Percentiles rank a stretch among this genome's conserved stretches.
These are phyloP conservation scores for Acipenser oxyrinchus DNA, from an alignment of 2,797 vertebrate species.

Conservation along the genomic window DNA sequence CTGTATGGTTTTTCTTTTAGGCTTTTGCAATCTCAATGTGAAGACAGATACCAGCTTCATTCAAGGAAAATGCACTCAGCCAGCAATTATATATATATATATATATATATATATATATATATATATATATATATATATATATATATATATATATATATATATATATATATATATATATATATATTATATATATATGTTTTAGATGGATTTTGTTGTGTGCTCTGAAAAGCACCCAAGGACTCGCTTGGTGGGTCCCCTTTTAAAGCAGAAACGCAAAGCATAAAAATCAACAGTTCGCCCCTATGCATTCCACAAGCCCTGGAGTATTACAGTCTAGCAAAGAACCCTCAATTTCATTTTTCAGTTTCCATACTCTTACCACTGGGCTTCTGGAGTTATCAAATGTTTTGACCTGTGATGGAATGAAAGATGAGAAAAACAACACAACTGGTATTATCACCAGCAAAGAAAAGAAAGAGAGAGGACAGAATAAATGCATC, in stretches of 20 bases:
- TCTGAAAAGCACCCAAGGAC: not conserved
- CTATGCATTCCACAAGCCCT: not conserved
- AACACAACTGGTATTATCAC: not conserved
- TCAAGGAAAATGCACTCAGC: conserved; percentile 1
- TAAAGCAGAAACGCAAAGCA: not conserved
- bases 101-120: no score
- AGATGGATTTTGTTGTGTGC: not conserved
- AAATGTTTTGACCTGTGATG: conserved; percentile 52
- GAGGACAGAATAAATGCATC: not conserved
- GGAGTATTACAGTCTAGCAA: not conserved
- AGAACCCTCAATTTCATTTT: not conserved
- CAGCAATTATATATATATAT: not conserved
- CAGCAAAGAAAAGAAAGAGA: conserved; percentile 10
- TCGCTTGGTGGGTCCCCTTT: not conserved
- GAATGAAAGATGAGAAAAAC: conserved; percentile 32
- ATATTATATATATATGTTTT: no score
- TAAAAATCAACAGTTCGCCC: not conserved
- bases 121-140: no score
- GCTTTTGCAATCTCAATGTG: not conserved
- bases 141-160: no score
- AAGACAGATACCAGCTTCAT: conserved; percentile 2
- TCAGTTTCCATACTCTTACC: conserved; percentile 11
- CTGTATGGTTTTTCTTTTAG: not conserved
- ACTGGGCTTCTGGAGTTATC: conserved; percentile 40
- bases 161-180: no score